phyloP scores from a whole-genome alignment of 2,797 vertebrate genomes.

The Anguilla obscura region DNA sequence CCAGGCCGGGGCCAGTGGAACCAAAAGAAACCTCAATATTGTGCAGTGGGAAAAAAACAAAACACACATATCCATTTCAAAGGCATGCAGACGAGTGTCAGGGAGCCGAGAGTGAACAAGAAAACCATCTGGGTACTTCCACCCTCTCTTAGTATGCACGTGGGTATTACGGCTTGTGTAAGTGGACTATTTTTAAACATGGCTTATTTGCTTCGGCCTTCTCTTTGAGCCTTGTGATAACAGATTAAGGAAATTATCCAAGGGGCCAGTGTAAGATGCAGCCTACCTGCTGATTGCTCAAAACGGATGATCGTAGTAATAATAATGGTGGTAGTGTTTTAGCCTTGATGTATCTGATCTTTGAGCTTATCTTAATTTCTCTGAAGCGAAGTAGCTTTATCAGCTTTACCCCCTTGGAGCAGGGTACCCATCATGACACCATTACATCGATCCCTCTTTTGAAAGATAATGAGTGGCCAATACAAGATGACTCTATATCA shows the following conservation, averaged over 20 bases:
- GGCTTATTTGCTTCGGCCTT: conserved; percentile 15
- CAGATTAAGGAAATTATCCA: conserved; percentile 13
- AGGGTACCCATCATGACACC: neutral
- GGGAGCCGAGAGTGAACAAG: neutral
- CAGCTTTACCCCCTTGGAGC: neutral
- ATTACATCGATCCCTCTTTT: neutral
- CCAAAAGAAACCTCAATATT: conserved; percentile 6
- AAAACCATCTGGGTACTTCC: conserved; percentile 3
- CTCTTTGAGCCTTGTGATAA: conserved; percentile 20
- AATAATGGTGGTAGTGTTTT: neutral
- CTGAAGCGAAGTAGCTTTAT: neutral
- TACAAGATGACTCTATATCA: neutral
- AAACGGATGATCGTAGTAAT: neutral
- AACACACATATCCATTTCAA: conserved; percentile 16
- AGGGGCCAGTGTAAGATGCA: neutral
- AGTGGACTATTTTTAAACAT: conserved; percentile 15
- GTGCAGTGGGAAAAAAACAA: neutral
- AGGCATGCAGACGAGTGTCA: neutral
- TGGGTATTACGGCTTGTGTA: neutral
- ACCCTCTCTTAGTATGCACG: neutral
- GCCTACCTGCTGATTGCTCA: neutral
- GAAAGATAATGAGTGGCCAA: neutral
- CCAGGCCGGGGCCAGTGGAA: neutral
- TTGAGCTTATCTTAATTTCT: neutral
- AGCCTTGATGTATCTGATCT: neutral